Base-by-base conservation (phyloP, 2,113 vertebrate genomes). In the Eretmochelys imbricata region DNA sequence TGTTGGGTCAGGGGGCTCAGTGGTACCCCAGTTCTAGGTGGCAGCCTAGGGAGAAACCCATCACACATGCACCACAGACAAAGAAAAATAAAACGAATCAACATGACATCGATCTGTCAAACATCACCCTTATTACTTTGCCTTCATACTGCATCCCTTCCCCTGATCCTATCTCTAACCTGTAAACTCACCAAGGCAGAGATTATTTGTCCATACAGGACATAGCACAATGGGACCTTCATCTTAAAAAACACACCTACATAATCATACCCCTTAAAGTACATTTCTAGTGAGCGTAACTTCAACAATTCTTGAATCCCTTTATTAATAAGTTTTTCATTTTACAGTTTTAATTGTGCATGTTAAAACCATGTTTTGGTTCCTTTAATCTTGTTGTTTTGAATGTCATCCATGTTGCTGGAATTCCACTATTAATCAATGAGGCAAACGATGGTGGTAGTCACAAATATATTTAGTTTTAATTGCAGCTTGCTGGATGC, bases 401-500 rank as follows among this genome's bases (percentile, higher is more conserved):
- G 94, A 42, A 51, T 92, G 89, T 97, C 93, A 93, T 88, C 93
- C 93, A 81, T 97, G 97, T 97, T 97, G 85, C 86, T 85, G 78
- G 81, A 95, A 80, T 85, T 84, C 76, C 81, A 86, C 92, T 95
- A 90, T 90, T 97, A 97, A 98, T 97, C 95, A 97, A 94, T 88
- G 95, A 95, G 88, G 50, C 85, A 91, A 92, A 89, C 89, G 89
- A 95, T 82, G 89, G 96, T 92, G 76, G 57, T 86, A 94, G 87
- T 48, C 69, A 76, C 55, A 79, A 79, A 53, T 84, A 76, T 22
- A 82, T 84, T 88, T 85, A 87, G 48, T 93, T 89, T 90, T 88
- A 96, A 62, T 53, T 93, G 38, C 85, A 90, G 78, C 29, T 79
- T 90, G 10, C 92, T 80, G 54, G 19, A 75, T 80, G 24, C 51